Evolutionary conservation across 2,113 vertebrate genomes (phyloP).

Genomic region (Dicrurus megarhynchus): DNA sequence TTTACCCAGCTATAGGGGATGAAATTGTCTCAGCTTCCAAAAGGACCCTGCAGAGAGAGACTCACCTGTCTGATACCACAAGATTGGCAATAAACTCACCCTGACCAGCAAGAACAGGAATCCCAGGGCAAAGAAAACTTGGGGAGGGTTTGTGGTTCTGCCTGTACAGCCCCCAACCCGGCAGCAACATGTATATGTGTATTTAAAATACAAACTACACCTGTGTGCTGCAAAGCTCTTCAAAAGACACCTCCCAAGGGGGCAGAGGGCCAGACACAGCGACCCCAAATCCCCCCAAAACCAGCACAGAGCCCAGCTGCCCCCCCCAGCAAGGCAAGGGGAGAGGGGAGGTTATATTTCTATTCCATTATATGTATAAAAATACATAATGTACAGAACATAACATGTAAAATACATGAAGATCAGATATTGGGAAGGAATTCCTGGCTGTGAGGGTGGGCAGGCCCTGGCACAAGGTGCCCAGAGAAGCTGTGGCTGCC

Average conservation of each 20-base stretch:
- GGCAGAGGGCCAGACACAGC: not conserved
- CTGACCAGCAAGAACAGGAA: not conserved
- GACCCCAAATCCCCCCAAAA: not conserved
- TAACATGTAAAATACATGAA: not conserved
- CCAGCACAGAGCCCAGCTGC: not conserved
- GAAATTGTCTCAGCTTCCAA: not conserved
- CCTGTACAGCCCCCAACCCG: not conserved
- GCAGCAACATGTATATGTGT: rapidly evolving
- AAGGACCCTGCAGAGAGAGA: not conserved
- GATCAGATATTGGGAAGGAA: not conserved
- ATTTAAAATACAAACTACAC: not conserved
- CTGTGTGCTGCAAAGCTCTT: not conserved
- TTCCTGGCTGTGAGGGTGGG: rapidly evolving
- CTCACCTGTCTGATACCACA: rapidly evolving
- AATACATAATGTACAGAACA: not conserved
- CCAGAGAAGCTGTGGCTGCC: not conserved
- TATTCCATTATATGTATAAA: not conserved
- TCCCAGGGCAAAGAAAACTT: not conserved
- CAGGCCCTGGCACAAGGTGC: not conserved
- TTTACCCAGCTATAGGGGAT: rapidly evolving
- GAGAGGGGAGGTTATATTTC: not conserved
- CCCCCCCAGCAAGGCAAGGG: not conserved
- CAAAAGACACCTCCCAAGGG: rapidly evolving
- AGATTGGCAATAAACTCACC: not conserved
- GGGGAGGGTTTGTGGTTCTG: not conserved